Conservation (phyloP, 2,113 vertebrate species). For the Rhinogobius similis region DNA sequence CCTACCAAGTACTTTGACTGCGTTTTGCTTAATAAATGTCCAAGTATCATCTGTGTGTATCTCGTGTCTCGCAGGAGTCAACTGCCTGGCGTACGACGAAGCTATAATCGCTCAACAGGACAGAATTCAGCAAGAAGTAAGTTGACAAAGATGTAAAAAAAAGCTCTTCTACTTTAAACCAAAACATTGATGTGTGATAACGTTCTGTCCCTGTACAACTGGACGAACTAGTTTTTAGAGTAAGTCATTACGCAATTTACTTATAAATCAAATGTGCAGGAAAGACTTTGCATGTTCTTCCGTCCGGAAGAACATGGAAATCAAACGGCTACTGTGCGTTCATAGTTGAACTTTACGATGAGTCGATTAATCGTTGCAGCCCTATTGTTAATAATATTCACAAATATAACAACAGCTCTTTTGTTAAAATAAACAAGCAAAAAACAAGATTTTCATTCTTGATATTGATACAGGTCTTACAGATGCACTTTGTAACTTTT, state of each 20-base stretch:
- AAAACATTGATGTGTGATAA: not conserved
- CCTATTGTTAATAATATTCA: too few relatives aligned
- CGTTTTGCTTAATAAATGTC: not conserved
- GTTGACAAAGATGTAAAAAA: too few relatives aligned
- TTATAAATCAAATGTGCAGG: not conserved
- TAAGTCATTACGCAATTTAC: not conserved
- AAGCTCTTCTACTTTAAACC: not conserved
- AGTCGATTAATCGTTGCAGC: too few relatives aligned
- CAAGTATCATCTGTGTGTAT: not conserved
- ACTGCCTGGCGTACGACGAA: slow-evolving; percentile 90
- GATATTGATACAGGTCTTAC: too few relatives aligned
- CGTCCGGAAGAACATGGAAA: too few relatives aligned
- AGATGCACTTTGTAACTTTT: too few relatives aligned
- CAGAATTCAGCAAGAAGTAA: slow-evolving; percentile 93
- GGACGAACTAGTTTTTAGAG: not conserved
- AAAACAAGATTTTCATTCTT: too few relatives aligned
- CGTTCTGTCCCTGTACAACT: not conserved
- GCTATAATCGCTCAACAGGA: slow-evolving; percentile 95
- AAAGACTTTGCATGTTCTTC: not conserved
- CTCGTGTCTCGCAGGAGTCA: slow-evolving; percentile 77
- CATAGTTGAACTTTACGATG: too few relatives aligned
- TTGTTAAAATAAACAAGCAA: too few relatives aligned
- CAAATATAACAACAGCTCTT: too few relatives aligned
- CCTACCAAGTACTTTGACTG: not conserved
- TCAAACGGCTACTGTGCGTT: not conserved